A percentile compares a stretch with the other conserved stretches of the same genome.
phyloP scores from a whole-genome alignment of 2,113 vertebrate species.

The Cichladusa arquata region DNA sequence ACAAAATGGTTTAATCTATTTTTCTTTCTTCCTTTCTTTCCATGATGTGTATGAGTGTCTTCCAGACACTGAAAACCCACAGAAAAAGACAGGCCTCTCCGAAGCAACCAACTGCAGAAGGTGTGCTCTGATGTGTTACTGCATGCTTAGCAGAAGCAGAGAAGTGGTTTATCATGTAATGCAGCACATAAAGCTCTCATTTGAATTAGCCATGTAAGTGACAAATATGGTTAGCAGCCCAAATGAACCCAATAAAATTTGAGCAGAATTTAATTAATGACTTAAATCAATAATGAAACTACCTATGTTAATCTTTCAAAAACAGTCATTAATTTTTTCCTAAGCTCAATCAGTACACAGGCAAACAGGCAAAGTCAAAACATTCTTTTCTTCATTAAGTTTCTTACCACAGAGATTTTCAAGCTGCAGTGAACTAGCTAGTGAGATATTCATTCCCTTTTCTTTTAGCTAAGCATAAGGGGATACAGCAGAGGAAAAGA shows the following conservation, averaged over 20 bases:
- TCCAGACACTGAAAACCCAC: neutral
- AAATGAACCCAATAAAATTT: neutral
- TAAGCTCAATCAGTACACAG: neutral
- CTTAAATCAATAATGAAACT: neutral
- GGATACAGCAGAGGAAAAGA: neutral
- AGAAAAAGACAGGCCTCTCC: neutral
- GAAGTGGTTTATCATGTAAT: neutral
- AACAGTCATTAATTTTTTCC: neutral
- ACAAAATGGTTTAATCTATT: neutral
- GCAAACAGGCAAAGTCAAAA: neutral
- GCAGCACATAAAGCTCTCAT: neutral
- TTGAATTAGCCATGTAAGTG: neutral
- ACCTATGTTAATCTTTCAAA: neutral
- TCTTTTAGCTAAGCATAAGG: neutral
- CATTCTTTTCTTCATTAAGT: neutral
- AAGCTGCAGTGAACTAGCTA: neutral
- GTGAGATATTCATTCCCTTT: neutral
- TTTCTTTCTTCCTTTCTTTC: neutral
- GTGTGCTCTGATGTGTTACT: neutral
- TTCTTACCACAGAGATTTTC: neutral
- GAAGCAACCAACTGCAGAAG: neutral
- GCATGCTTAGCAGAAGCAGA: neutral
- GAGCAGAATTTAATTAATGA: neutral
- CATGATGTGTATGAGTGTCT: neutral
- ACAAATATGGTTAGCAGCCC: neutral